A percentile compares a stretch with the other conserved stretches of the same genome.
phyloP scores from a whole-genome alignment of 2,797 vertebrate genomes.

The Acipenser transmontanus region DNA sequence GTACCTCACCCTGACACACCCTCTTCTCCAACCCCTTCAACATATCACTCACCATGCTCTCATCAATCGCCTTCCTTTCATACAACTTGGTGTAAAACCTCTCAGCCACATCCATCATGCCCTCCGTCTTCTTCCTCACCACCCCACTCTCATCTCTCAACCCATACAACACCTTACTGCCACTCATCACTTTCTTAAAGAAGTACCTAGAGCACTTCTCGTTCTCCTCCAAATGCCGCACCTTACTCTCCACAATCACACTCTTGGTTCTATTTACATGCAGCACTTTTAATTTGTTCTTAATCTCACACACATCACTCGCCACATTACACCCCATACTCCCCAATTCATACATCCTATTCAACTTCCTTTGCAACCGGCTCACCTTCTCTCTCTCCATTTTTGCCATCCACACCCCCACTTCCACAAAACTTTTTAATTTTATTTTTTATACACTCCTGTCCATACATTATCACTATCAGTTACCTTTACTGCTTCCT shows the following conservation, averaged over 20 bases:
- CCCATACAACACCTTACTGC: not conserved
- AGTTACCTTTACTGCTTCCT: no score
- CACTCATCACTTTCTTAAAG: constrained; percentile 8
- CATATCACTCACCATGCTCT: not conserved
- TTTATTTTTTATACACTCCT: constrained; percentile 27
- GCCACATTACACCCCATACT: constrained; percentile 20
- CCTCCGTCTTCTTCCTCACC: not conserved
- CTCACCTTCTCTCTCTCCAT: constrained; percentile 16
- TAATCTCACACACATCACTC: constrained; percentile 10
- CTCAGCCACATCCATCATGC: not conserved
- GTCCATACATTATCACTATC: no score
- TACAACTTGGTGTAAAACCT: not conserved
- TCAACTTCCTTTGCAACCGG: constrained; percentile 28
- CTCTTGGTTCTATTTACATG: constrained; percentile 1
- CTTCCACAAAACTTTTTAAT: constrained; percentile 18
- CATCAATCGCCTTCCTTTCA: not conserved
- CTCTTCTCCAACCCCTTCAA: not conserved
- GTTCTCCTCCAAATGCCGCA: constrained; percentile 13
- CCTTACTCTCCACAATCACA: constrained; percentile 20
- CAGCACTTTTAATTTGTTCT: constrained; percentile 11
- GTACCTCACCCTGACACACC: not conserved
- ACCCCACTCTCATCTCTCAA: not conserved
- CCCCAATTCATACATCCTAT: constrained; percentile 19
- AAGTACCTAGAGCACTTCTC: constrained; percentile 23
- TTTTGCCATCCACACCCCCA: constrained; percentile 9